Percentiles rank a stretch among this genome's conserved stretches.
Conservation (phyloP, 2,113 vertebrate genomes). For the Rhinichthys klamathensis region DNA sequence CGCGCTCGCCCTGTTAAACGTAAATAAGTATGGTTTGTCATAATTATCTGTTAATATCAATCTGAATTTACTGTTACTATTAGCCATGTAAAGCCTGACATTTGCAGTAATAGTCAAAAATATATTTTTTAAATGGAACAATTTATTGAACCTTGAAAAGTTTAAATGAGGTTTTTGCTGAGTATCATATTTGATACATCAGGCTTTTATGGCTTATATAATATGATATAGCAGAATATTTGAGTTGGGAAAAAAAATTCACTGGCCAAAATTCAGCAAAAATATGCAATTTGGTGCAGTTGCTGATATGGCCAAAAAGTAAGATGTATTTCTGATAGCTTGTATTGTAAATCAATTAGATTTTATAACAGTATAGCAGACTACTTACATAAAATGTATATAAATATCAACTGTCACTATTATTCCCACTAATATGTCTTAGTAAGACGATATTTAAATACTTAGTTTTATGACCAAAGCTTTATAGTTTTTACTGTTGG, state of each 20-base stretch:
- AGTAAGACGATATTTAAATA: no score
- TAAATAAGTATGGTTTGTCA: not conserved
- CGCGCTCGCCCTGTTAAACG: not conserved
- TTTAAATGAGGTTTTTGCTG: not conserved
- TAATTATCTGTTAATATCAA: not conserved
- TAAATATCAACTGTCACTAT: no score
- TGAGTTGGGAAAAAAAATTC: not conserved
- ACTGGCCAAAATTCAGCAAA: not conserved
- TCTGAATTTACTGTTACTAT: not conserved
- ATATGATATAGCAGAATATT: not conserved
- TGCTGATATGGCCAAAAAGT: not conserved
- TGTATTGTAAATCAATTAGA: no score
- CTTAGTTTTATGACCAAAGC: not conserved
- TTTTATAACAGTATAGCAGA: no score
- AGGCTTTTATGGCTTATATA: not conserved
- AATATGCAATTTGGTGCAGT: no score
- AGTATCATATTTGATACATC: not conserved
- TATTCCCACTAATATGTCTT: no score
- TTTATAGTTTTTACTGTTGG: not conserved
- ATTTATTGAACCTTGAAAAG: not conserved
- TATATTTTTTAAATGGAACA: not conserved
- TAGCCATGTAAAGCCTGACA: not conserved
- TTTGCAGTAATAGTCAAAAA: not conserved
- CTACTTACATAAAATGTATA: no score
- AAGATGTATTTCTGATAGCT: no score